Evolutionary conservation across 2,888 invertebrate genomes (phyloP), one percentile per base, ranked within the genome.

Genomic region (Phorcus lineatus): DNA sequence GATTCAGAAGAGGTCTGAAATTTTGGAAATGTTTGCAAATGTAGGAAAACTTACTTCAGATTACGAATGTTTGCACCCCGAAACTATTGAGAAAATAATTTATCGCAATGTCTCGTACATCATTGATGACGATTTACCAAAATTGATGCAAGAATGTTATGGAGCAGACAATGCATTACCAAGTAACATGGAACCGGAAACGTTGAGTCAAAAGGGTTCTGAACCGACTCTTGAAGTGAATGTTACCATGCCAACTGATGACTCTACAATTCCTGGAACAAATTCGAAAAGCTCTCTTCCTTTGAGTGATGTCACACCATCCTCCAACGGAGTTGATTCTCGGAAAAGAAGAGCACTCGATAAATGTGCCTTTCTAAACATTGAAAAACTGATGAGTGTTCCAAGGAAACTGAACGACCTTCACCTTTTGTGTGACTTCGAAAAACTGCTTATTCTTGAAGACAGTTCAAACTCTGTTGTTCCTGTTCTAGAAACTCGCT

Each of bases 401-500:
- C 74, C 40, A 22, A 52, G 19, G 19, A 24, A 22, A 36, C 9
- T 77, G 17, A 17, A 36, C 4, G 47, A 78, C 17, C 66, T 62
- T 36, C 24, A 66, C n/a, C 16, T 52, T 0, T 80, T 77, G 11
- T 89, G 88, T 78, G 76, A 82, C 28, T 89, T 78, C 74, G 78
- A 81, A 67, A 77, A 83, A 0, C 81, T 89, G 2, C 77, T 82
- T 74, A 52, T 67, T 28, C 28, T 87, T 6, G 88, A 90, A 40
- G 86, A 88, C 52, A 86, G 87, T 40, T 16, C 70, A 19, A 85
- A 81, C 31, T 22, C 22, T 0, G 79, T 79, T 24, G 80, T 85
- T 78, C 83, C 86, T 0, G 80, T 81, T 22, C 84, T 86, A 62
- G 84, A 88, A 66, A 82, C 84, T 76, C 81, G 84, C 28, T 62